These are phyloP conservation scores for Enteromius treurensis DNA, from an alignment of 2,797 vertebrate genomes.

Conservation along the genomic window DNA sequence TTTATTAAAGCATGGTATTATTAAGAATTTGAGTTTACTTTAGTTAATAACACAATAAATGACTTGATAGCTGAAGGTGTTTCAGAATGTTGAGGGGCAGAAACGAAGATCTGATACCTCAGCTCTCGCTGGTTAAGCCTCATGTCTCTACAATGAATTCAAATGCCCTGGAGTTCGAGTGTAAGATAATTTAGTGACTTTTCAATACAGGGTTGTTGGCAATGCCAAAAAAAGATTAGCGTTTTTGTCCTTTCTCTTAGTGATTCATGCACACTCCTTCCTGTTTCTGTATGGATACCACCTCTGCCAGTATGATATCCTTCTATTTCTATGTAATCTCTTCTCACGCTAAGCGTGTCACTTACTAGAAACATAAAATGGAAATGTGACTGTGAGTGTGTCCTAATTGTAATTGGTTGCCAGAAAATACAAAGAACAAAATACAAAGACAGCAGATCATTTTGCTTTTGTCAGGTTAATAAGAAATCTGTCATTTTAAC, in stretches of 20 bases:
- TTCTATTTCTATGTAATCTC: not conserved
- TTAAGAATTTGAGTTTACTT: not conserved
- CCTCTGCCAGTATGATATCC: not conserved
- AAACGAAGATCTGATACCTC: conserved; percentile 7
- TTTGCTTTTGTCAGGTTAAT: not conserved
- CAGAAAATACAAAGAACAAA: not conserved
- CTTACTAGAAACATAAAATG: not conserved
- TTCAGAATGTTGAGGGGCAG: not conserved
- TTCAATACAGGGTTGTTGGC: not conserved
- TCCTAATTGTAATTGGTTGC: not conserved
- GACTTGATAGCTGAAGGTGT: not conserved
- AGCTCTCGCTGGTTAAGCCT: not conserved
- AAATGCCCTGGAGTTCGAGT: conserved; percentile 5
- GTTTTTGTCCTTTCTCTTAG: not conserved
- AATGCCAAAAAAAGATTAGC: conserved; percentile 21
- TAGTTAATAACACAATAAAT: not conserved
- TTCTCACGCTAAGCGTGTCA: not conserved
- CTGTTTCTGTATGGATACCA: not conserved
- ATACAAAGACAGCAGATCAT: no score
- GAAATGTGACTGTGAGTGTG: not conserved
- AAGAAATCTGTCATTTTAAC: not conserved
- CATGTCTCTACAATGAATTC: not conserved
- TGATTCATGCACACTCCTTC: conserved; percentile 1
- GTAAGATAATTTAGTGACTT: conserved; percentile 1
- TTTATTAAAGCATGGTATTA: conserved; percentile 5